phyloP scores from a whole-genome alignment of 2,113 vertebrate genomes.

The Mastomys coucha region DNA sequence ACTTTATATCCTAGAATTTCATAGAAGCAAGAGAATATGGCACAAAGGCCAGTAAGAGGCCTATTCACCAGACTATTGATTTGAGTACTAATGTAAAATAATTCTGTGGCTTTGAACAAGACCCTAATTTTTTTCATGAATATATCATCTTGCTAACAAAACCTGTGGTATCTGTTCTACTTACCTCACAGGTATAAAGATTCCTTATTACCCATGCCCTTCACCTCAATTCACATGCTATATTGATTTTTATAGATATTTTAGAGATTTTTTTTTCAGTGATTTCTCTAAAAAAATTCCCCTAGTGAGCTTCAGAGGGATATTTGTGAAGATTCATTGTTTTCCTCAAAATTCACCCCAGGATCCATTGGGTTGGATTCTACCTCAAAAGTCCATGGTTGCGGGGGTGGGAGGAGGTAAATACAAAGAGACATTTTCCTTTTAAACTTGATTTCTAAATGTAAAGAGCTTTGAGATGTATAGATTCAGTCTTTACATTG shows the following conservation, averaged over 20 bases:
- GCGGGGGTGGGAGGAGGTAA: background rate
- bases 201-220: background rate
- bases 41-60: background rate
- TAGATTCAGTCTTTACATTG: background rate
- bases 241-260: background rate
- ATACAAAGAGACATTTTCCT: background rate
- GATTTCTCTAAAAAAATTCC: background rate
- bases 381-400: background rate
- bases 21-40: background rate
- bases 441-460: slow-evolving; percentile 17
- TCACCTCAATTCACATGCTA: background rate
- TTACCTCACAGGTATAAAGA: background rate
- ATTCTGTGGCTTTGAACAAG: background rate
- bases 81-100: background rate
- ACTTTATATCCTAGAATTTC: background rate
- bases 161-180: background rate
- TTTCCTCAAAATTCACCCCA: background rate
- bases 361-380: background rate
- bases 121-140: background rate
- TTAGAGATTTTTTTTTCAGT: background rate
- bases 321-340: background rate
- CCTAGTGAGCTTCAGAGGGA: background rate
- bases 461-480: background rate
- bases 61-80: background rate
- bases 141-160: background rate